Evolutionary conservation across 2,888 invertebrate species (phyloP).

Genomic region (Cremastinae sp.): DNA sequence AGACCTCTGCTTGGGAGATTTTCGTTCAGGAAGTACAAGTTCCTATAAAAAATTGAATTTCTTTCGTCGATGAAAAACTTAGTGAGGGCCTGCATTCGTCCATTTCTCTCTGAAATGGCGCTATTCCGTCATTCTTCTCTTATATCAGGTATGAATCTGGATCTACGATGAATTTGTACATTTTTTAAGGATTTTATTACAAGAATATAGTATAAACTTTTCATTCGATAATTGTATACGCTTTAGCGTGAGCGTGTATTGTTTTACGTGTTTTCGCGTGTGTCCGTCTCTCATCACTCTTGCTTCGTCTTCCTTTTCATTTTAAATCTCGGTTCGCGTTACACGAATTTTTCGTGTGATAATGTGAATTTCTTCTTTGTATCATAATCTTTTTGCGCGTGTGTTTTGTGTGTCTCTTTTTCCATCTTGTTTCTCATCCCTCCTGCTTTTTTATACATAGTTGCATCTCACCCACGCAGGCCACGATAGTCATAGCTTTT

Average conservation of each 20-base stretch:
- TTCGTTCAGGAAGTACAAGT: too few relatives aligned
- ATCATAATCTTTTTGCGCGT: slow-evolving; percentile 22
- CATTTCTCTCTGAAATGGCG: too few relatives aligned
- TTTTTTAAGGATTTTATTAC: slow-evolving; percentile 77
- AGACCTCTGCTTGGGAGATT: too few relatives aligned
- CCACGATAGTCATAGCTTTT: slow-evolving; percentile 78
- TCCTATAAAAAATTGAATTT: too few relatives aligned
- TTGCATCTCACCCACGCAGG: slow-evolving; percentile 75
- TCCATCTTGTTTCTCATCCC: slow-evolving; percentile 35
- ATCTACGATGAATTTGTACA: slow-evolving; percentile 41
- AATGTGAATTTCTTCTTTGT: slow-evolving; percentile 36
- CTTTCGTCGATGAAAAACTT: too few relatives aligned
- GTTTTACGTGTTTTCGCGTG: slow-evolving; percentile 36
- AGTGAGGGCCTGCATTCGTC: too few relatives aligned
- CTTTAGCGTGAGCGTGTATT: slow-evolving; percentile 53
- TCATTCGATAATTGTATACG: slow-evolving; percentile 65
- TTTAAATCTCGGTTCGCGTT: slow-evolving; percentile 28
- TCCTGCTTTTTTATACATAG: slow-evolving; percentile 73
- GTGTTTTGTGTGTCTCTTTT: slow-evolving; percentile 23
- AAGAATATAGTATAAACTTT: slow-evolving; percentile 80
- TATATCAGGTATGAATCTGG: slow-evolving; percentile 10
- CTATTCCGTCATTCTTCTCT: neutral
- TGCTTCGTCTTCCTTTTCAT: neutral
- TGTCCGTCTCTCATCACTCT: slow-evolving; percentile 39
- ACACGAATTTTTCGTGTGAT: neutral